These are phyloP conservation scores for Pasiphila rectangulata DNA, from an alignment of 2,888 invertebrate species.

Conservation along the genomic window DNA sequence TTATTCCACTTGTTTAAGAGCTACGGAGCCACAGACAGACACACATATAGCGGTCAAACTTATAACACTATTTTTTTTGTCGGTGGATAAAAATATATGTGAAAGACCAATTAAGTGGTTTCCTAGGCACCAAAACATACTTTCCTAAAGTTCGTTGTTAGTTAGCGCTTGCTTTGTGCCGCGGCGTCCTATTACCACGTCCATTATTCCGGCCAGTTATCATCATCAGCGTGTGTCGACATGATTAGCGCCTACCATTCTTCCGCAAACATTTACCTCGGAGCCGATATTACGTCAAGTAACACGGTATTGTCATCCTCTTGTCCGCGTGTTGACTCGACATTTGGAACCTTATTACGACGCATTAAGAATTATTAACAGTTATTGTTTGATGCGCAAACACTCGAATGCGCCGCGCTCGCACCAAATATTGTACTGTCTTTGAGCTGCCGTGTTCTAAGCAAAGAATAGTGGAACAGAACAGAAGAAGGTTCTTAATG, in stretches of 20 bases:
- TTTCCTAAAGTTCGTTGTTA: neutral
- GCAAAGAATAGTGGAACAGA: conserved; percentile 44
- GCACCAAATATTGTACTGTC: conserved; percentile 53
- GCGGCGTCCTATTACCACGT: conserved; percentile 34
- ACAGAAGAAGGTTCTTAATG: no score
- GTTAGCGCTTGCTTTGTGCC: conserved; percentile 21
- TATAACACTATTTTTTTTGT: no score
- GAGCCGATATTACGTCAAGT: conserved; percentile 53
- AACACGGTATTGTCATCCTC: conserved; percentile 47
- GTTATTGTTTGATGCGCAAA: conserved; percentile 39
- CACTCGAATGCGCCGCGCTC: conserved; percentile 47
- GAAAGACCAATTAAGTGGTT: no score
- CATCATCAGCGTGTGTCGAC: conserved; percentile 43
- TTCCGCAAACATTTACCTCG: conserved; percentile 43
- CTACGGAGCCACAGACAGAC: no score
- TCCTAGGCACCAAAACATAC: no score
- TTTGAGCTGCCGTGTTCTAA: conserved; percentile 65
- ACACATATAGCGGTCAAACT: no score
- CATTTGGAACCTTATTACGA: conserved; percentile 35
- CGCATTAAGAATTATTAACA: conserved; percentile 29
- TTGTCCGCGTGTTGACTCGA: conserved; percentile 25
- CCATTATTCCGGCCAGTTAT: conserved; percentile 29
- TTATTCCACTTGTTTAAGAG: no score
- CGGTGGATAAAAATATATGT: no score
- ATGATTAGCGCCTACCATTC: conserved; percentile 48